A percentile compares a stretch with the other conserved stretches of the same genome.
Conservation (phyloP, 2,888 invertebrate species). For the Cheilosia urbana region DNA sequence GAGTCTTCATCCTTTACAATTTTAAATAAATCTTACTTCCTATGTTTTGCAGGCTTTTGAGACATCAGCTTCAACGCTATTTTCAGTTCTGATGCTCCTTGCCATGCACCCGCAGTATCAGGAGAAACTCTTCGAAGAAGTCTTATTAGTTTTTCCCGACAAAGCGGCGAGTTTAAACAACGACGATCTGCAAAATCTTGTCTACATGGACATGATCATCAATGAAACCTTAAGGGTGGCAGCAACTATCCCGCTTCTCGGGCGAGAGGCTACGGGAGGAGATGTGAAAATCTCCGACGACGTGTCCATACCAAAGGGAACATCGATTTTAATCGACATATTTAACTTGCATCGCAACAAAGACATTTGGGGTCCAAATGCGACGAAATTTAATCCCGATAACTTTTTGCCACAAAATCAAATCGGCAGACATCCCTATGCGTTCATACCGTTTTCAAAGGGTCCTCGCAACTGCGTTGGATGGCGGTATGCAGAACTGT, state of each 20-base stretch:
- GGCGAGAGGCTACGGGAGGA: conserved; percentile 67
- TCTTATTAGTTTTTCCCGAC: conserved; percentile 62
- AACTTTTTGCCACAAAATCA: conserved; percentile 78
- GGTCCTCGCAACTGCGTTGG: conserved; percentile 78
- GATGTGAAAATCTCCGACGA: conserved; percentile 59
- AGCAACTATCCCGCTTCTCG: conserved; percentile 77
- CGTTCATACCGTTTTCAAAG: conserved; percentile 78
- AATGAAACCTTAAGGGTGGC: conserved; percentile 78
- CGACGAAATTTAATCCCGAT: conserved; percentile 78
- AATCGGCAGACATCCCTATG: conserved; percentile 77
- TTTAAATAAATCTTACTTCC: background rate
- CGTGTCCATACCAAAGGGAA: conserved; percentile 71
- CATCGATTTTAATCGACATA: conserved; percentile 77
- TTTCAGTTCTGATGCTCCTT: conserved; percentile 75
- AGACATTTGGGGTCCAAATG: conserved; percentile 78
- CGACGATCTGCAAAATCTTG: conserved; percentile 72
- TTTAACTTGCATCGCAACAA: conserved; percentile 77
- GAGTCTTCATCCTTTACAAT: conserved; percentile 16
- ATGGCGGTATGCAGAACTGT: conserved; percentile 77
- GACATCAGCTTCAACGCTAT: conserved; percentile 77
- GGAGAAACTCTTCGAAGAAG: conserved; percentile 77
- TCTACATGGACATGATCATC: conserved; percentile 78
- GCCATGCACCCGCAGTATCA: conserved; percentile 78
- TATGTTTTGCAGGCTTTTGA: conserved; percentile 76
- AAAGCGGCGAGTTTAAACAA: conserved; percentile 53